Conservation (phyloP, 2,888 invertebrate species). For the Caenorhabditis zanzibari region DNA sequence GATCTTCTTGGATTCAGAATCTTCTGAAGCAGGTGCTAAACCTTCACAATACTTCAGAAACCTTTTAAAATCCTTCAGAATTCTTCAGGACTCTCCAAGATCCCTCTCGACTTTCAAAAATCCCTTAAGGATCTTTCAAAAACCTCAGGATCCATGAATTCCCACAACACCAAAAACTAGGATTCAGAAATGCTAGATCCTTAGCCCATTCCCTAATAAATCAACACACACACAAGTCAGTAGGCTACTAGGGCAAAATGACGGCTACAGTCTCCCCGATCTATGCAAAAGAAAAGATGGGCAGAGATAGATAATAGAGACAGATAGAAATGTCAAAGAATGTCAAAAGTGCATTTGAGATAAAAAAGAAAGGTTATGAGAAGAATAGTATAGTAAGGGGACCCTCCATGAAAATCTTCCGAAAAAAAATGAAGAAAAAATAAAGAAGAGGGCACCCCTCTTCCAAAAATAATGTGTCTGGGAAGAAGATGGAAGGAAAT, state of each 20-base stretch:
- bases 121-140: neutral
- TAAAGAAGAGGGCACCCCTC: conserved; percentile 1
- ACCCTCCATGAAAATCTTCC: neutral
- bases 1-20: no score
- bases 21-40: no score
- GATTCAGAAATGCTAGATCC: no score
- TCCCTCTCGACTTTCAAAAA: neutral
- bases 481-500: conserved; percentile 10
- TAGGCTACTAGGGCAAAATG: conserved; percentile 28
- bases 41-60: no score
- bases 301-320: neutral
- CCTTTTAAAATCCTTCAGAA: neutral
- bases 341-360: neutral
- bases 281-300: neutral
- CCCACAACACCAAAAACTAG: neutral
- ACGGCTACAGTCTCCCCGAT: conserved; percentile 5
- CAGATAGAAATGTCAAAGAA: neutral
- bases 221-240: neutral
- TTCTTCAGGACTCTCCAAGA: neutral
- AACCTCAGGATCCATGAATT: neutral
- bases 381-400: neutral
- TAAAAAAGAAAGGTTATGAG: neutral
- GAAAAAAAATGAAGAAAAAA: neutral
- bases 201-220: neutral
- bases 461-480: conserved; percentile 4